These are phyloP conservation scores for Cassiopea xamachana DNA, from an alignment of 30 jellyfish, hydroid and myxozoan species.

Conservation along the genomic window DNA sequence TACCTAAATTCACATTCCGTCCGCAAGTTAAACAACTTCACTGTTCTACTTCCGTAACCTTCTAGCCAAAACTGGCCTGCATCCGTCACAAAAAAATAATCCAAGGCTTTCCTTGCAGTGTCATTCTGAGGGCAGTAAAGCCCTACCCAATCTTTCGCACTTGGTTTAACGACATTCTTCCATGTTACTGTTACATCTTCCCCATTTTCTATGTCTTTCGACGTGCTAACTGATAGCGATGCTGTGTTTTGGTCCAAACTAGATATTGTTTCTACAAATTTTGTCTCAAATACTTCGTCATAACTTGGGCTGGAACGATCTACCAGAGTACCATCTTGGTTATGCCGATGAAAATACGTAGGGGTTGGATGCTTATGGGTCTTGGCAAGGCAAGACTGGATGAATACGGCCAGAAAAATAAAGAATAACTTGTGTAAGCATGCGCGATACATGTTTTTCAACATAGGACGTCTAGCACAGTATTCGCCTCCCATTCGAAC, in stretches of 20 bases:
- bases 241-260: constrained; percentile 31
- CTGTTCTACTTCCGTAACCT: constrained; percentile 72
- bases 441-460: background rate
- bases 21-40: constrained; percentile 72
- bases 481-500: no score
- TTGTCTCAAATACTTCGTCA: constrained; percentile 30
- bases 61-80: constrained; percentile 65
- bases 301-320: constrained; percentile 48
- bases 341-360: constrained; percentile 61
- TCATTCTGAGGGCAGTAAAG: constrained; percentile 80
- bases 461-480: no score
- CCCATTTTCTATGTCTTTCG: constrained; percentile 55
- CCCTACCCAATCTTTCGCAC: constrained; percentile 85
- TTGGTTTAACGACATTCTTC: constrained; percentile 65
- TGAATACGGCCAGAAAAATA: background rate
- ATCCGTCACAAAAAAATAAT: constrained; percentile 68
- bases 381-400: constrained; percentile 14
- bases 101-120: constrained; percentile 54
- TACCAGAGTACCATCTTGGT: constrained; percentile 55
- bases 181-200: constrained; percentile 77
- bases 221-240: constrained; percentile 22
- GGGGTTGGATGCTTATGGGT: constrained; percentile 66
- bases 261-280: constrained; percentile 39
- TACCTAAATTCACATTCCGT: constrained; percentile 67
- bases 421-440: background rate